These are phyloP conservation scores for Ips nitidus DNA, from an alignment of 1,140 invertebrate species.

Conservation along the genomic window DNA sequence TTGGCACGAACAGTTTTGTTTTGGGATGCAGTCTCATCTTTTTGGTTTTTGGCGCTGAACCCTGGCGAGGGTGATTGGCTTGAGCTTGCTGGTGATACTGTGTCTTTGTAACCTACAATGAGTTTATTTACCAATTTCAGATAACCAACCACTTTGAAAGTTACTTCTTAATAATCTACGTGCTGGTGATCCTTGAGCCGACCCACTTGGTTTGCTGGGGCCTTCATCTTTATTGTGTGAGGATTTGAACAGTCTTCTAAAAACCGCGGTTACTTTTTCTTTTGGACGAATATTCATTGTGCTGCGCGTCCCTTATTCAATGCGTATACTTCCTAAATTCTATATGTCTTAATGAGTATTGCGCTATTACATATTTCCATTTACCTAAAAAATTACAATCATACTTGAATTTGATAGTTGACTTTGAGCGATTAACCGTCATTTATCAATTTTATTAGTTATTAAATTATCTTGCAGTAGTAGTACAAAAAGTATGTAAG, in stretches of 20 bases:
- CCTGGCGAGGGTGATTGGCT: constrained; percentile 57
- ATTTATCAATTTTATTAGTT: no score
- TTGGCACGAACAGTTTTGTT: constrained; percentile 68
- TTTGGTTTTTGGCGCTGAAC: constrained; percentile 53
- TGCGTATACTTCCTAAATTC: no score
- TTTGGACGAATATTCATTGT: constrained; percentile 73
- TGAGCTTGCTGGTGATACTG: constrained; percentile 64
- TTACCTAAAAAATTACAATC: no score
- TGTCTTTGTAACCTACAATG: constrained; percentile 58
- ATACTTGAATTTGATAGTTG: no score
- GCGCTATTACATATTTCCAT: no score
- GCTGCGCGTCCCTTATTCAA: background rate
- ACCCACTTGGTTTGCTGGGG: constrained; percentile 48
- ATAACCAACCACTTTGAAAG: background rate
- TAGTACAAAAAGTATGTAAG: no score
- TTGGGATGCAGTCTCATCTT: constrained; percentile 50
- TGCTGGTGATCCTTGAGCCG: constrained; percentile 61
- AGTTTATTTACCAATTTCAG: background rate
- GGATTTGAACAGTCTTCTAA: constrained; percentile 73
- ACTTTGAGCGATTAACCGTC: no score
- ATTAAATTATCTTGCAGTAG: no score
- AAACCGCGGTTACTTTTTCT: constrained; percentile 70
- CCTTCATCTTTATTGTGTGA: constrained; percentile 62
- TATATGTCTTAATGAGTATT: no score
- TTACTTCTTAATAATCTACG: constrained; percentile 58